These are phyloP conservation scores for Cuculus canorus DNA, from an alignment of 2,797 vertebrate genomes.

Conservation along the genomic window DNA sequence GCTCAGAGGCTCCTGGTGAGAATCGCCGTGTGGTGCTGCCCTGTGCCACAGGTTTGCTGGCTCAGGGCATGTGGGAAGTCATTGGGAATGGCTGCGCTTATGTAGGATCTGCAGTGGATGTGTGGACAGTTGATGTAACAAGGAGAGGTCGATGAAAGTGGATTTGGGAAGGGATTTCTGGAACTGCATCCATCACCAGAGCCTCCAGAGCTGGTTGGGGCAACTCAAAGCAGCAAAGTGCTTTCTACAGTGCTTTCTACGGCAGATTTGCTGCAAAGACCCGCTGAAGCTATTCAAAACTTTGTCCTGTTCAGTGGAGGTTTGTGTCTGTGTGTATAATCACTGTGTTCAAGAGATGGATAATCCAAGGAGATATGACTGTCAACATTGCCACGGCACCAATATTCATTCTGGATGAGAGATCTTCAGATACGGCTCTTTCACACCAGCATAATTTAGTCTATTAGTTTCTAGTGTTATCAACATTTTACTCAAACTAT, in stretches of 20 bases:
- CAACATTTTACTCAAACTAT: background rate
- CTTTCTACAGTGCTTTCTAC: background rate
- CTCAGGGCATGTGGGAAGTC: background rate
- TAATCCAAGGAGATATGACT: background rate
- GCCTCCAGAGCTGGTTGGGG: too few species aligned
- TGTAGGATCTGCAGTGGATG: rapidly evolving
- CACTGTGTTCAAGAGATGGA: too few species aligned
- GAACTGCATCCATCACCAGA: background rate
- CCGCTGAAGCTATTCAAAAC: background rate
- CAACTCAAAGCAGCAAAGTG: background rate
- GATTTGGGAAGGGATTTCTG: background rate
- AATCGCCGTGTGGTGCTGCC: rapidly evolving
- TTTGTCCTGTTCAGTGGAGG: background rate
- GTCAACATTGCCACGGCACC: background rate
- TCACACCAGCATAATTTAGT: background rate
- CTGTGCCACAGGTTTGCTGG: background rate
- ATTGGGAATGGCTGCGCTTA: background rate
- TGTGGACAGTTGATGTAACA: rapidly evolving
- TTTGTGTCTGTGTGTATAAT: background rate
- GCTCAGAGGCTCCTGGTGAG: background rate
- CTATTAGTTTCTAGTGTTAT: background rate
- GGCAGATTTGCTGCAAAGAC: background rate
- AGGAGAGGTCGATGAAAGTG: too few species aligned
- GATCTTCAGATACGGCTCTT: background rate
- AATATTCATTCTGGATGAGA: too few species aligned